A percentile compares a stretch with the other conserved stretches of the same genome.
These are phyloP conservation scores for Halesus radiatus DNA, from an alignment of 1,140 invertebrate genomes.

Conservation along the genomic window DNA sequence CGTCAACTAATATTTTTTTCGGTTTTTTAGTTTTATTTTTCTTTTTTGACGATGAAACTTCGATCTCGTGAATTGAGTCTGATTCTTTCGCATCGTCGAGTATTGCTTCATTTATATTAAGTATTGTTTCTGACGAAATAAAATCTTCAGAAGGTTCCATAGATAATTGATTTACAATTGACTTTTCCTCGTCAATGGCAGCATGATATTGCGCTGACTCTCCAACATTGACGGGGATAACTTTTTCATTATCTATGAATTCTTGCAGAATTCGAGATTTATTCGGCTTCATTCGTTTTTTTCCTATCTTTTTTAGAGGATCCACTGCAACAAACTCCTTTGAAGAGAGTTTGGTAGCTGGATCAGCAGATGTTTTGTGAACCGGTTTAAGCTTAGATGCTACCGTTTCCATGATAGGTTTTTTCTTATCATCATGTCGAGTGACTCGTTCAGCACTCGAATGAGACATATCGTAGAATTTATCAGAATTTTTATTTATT, in stretches of 20 bases:
- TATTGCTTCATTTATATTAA: background rate
- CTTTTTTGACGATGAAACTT: constrained; percentile 60
- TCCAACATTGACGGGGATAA: constrained; percentile 40
- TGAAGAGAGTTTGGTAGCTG: constrained; percentile 26
- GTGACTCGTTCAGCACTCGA: constrained; percentile 60
- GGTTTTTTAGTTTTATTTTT: constrained; percentile 66
- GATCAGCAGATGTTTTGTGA: constrained; percentile 42
- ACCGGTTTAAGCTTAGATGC: constrained; percentile 41
- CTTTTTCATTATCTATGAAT: constrained; percentile 38
- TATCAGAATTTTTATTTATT: background rate
- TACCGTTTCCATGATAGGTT: constrained; percentile 54
- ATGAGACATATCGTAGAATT: constrained; percentile 59
- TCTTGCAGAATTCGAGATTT: constrained; percentile 33
- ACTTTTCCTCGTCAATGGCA: constrained; percentile 28
- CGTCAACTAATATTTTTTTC: constrained; percentile 66
- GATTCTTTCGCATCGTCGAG: background rate
- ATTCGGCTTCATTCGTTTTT: constrained; percentile 53
- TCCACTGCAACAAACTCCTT: constrained; percentile 45
- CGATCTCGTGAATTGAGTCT: constrained; percentile 56
- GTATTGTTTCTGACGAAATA: constrained; percentile 26
- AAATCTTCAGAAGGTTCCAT: constrained; percentile 31
- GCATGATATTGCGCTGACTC: constrained; percentile 43
- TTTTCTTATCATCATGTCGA: constrained; percentile 55
- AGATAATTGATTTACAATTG: constrained; percentile 3
- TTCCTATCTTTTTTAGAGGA: constrained; percentile 44